Evolutionary conservation across 2,113 vertebrate genomes (phyloP), one percentile per base, ranked within the genome.

Genomic region (Morone chrysops): DNA sequence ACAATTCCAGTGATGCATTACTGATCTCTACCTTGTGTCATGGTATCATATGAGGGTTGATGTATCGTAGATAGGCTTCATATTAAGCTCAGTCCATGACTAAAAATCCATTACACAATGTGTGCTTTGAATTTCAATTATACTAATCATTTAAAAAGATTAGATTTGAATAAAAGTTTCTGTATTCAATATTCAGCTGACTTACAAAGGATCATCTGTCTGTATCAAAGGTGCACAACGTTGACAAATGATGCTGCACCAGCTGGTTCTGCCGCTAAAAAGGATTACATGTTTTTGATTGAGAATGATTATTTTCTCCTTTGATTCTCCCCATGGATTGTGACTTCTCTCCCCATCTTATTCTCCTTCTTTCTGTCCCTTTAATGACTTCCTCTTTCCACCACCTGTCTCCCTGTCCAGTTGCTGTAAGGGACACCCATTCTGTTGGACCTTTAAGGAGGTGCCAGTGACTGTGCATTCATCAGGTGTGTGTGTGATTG

Each of bases 21-120:
- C 87, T 90, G 80, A 92, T 89, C 84, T 86, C 82, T 82, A 72
- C 84, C 81, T 84, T 78, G 72, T 84, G 80, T 86, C 82, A 78
- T 65, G 57, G 56, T 85, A 82, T 88, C 80, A 87, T 67, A 88
- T 83, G 43, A 81, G 80, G 70, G 56, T 67, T 69, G 83, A 89
- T 90, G 84, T 69, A 74, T 88, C 6, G 16, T 45, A 84, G 78
- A 90, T 83, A 77, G 51, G 62, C 43, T 86, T 77, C 53, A 81
- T 74, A 75, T 68, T 85, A 57, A 80, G 63, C 78, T 87, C 75
- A 61, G 45, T 74, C 68, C 70, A 71, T 68, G 78, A 75, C 68
- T 50, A 70, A 74, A 89, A 89, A 87, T 88, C 78, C 66, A 87
- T 79, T 86, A 73, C 17, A 9, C 68, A 4, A 5, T 16, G n/a